Conservation (phyloP, 30 jellyfish, hydroid and myxozoan genomes). For the Hydra vulgaris region DNA sequence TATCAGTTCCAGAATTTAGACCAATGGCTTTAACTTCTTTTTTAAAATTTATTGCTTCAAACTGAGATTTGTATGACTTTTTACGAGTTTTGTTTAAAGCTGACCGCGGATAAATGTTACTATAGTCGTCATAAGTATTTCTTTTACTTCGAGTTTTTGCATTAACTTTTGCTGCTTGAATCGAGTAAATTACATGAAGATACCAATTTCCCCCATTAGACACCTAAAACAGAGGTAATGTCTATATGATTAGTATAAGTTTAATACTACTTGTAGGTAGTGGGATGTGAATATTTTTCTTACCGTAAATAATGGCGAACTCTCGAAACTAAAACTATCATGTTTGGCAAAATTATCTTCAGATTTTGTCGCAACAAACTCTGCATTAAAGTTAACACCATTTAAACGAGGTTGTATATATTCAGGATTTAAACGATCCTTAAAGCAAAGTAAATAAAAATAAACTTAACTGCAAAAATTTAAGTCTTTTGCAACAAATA, state of each 20-base stretch:
- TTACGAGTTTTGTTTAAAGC: background rate
- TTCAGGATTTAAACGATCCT: slow-evolving; percentile 84
- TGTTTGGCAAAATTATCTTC: slow-evolving; percentile 43
- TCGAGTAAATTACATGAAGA: slow-evolving; percentile 77
- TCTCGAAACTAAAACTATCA: slow-evolving; percentile 81
- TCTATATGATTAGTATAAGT: background rate
- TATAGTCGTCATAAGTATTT: slow-evolving; percentile 42
- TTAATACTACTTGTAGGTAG: no score
- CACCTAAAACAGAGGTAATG: slow-evolving; percentile 30
- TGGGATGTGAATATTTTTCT: no score
- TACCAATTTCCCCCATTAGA: slow-evolving; percentile 90
- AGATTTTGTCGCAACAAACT: slow-evolving; percentile 38
- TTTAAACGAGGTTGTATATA: slow-evolving; percentile 35
- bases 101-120: background rate
- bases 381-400: slow-evolving; percentile 74
- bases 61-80: background rate
- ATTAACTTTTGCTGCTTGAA: slow-evolving; percentile 60
- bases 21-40: slow-evolving; percentile 53
- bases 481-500: no score
- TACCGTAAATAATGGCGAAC: slow-evolving; percentile 86
- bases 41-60: background rate
- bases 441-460: background rate
- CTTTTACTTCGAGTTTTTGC: slow-evolving; percentile 25
- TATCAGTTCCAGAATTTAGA: slow-evolving; percentile 58
- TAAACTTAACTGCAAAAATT: no score